These are phyloP conservation scores for Pterocles burchelli DNA, from an alignment of 2,113 vertebrate genomes.

Conservation along the genomic window DNA sequence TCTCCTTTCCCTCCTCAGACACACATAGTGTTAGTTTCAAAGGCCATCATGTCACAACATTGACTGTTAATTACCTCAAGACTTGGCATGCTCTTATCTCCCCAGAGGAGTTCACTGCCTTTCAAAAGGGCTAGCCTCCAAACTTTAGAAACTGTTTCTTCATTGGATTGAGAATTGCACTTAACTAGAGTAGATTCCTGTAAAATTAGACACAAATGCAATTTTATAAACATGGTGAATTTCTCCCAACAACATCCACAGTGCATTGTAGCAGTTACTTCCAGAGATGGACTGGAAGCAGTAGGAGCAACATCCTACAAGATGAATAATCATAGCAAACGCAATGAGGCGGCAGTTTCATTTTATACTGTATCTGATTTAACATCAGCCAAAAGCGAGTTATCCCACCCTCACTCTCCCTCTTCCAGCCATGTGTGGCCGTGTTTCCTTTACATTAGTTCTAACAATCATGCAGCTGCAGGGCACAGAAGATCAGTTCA, in stretches of 20 bases:
- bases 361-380: not conserved
- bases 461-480: not conserved
- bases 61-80: not conserved
- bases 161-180: not conserved
- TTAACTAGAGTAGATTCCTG: not conserved
- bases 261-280: not conserved
- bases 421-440: not conserved
- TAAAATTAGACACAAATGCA: not conserved
- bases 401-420: not conserved
- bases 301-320: not conserved
- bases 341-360: not conserved
- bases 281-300: not conserved
- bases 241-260: not conserved
- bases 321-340: not conserved
- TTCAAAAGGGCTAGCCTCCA: not conserved
- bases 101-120: not conserved
- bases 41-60: not conserved
- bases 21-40: not conserved
- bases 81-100: not conserved
- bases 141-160: not conserved
- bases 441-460: accelerated
- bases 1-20: not conserved
- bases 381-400: not conserved
- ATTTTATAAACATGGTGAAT: accelerated
- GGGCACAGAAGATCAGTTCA: not conserved